Percentiles rank a stretch among this genome's conserved stretches.
phyloP scores from a whole-genome alignment of 1,140 invertebrate species.

The Anastrepha ludens region DNA sequence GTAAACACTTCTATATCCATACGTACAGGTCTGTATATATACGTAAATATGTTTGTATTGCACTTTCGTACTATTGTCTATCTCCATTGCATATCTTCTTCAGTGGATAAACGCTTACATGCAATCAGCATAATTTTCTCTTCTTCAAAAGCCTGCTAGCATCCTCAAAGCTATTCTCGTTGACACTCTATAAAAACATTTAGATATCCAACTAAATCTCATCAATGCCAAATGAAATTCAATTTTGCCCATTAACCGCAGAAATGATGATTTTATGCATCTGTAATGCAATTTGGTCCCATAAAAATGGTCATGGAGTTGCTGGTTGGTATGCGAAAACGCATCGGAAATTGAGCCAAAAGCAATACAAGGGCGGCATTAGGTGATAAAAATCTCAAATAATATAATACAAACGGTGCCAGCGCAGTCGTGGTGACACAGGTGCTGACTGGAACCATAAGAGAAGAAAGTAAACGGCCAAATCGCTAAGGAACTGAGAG shows the following conservation, averaged over 20 bases:
- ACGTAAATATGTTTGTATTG: too few species aligned
- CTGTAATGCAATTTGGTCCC: not conserved
- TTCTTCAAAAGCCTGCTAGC: not conserved
- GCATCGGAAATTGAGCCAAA: constrained; percentile 67
- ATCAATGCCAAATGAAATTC: constrained; percentile 39
- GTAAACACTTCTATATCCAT: too few species aligned
- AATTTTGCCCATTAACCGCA: constrained; percentile 45
- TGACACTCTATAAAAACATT: constrained; percentile 45
- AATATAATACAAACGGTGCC: constrained; percentile 65
- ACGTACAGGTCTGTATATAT: too few species aligned
- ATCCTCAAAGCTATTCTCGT: not conserved
- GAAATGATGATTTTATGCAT: constrained; percentile 54
- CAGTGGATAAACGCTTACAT: not conserved
- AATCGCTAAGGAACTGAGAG: not conserved
- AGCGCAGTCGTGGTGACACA: not conserved
- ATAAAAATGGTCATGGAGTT: not conserved
- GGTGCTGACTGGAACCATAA: not conserved
- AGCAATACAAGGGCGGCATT: constrained; percentile 62
- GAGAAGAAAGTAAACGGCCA: not conserved
- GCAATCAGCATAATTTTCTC: constrained; percentile 21
- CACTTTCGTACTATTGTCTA: too few species aligned
- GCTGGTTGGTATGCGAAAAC: constrained; percentile 2
- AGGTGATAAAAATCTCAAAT: constrained; percentile 69
- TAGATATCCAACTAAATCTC: constrained; percentile 33
- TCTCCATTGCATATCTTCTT: too few species aligned